A percentile compares a stretch with the other conserved stretches of the same genome.
Evolutionary conservation across 1,140 invertebrate species (phyloP).

Genomic region (Hormaphis cornu): DNA sequence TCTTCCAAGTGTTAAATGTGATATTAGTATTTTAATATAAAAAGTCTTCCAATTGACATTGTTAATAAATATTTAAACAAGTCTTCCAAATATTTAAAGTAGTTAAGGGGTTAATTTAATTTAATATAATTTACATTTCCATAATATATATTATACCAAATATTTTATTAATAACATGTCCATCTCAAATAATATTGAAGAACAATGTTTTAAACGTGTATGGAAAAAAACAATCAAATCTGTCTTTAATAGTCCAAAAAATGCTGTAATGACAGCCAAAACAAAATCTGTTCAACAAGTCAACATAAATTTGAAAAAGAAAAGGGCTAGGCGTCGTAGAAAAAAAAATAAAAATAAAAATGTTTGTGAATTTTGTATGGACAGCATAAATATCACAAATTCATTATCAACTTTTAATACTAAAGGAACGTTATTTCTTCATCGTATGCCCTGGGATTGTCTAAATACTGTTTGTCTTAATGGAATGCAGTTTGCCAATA

Average conservation of each 20-base stretch:
- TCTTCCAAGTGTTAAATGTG: slow-evolving; percentile 17
- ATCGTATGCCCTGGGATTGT: not conserved
- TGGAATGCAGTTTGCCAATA: slow-evolving; percentile 8
- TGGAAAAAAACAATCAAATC: slow-evolving; percentile 17
- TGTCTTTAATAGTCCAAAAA: not conserved
- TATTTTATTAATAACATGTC: slow-evolving; percentile 1
- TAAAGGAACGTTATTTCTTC: not conserved
- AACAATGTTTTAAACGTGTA: slow-evolving; percentile 24
- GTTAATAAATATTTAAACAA: not conserved
- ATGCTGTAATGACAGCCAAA: slow-evolving; percentile 5
- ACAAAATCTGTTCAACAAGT: slow-evolving; percentile 19
- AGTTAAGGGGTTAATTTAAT: not conserved
- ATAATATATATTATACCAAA: too few relatives aligned
- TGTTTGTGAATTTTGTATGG: not conserved
- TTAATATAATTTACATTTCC: not conserved
- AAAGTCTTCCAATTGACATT: slow-evolving; percentile 13
- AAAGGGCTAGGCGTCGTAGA: not conserved
- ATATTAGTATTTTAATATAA: slow-evolving; percentile 8
- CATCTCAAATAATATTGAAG: slow-evolving; percentile 3
- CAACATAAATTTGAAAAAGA: slow-evolving; percentile 11
- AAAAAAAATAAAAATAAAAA: slow-evolving; percentile 9
- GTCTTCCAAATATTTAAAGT: slow-evolving; percentile 20
- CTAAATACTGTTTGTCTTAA: slow-evolving; percentile 1
- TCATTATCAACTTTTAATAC: not conserved
- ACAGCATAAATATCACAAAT: not conserved